These are phyloP conservation scores for Saccopteryx bilineata DNA, from an alignment of 2,113 vertebrate genomes.

Conservation along the genomic window DNA sequence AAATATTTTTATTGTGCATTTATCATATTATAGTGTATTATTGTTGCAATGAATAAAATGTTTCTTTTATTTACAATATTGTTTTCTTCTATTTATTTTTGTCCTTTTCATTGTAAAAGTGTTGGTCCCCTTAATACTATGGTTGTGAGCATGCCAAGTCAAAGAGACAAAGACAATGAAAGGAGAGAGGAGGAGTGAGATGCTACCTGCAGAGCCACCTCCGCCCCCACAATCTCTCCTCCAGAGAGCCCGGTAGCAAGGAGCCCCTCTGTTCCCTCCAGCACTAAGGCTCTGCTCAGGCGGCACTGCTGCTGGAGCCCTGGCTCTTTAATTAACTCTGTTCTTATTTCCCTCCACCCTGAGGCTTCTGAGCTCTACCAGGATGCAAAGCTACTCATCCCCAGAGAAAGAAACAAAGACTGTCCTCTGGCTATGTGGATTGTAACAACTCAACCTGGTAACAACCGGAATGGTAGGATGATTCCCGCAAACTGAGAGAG, in stretches of 20 bases:
- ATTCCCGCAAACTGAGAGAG: rapidly evolving
- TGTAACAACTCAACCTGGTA: neutral
- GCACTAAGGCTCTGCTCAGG: rapidly evolving
- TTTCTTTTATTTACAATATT: no score
- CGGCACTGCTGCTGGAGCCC: neutral
- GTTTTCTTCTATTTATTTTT: no score
- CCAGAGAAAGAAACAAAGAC: slow-evolving; percentile 41
- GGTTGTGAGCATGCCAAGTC: neutral
- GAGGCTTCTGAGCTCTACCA: slow-evolving; percentile 56
- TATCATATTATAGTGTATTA: no score
- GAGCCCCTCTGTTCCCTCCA: neutral
- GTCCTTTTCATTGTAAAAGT: no score
- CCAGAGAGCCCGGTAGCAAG: rapidly evolving
- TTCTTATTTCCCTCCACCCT: neutral
- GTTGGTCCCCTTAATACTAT: neutral
- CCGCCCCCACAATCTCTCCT: rapidly evolving
- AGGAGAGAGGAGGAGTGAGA: rapidly evolving
- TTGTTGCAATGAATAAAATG: no score
- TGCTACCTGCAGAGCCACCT: neutral
- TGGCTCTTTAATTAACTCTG: slow-evolving; percentile 70
- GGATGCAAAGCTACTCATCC: slow-evolving; percentile 47
- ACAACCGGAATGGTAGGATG: rapidly evolving
- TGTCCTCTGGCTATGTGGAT: slow-evolving; percentile 5
- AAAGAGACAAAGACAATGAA: neutral
- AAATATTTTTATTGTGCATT: no score